Evolutionary conservation across 2,797 vertebrate genomes (phyloP), one percentile per base, ranked within the genome.

Genomic region (Coccyzus lansbergi): DNA sequence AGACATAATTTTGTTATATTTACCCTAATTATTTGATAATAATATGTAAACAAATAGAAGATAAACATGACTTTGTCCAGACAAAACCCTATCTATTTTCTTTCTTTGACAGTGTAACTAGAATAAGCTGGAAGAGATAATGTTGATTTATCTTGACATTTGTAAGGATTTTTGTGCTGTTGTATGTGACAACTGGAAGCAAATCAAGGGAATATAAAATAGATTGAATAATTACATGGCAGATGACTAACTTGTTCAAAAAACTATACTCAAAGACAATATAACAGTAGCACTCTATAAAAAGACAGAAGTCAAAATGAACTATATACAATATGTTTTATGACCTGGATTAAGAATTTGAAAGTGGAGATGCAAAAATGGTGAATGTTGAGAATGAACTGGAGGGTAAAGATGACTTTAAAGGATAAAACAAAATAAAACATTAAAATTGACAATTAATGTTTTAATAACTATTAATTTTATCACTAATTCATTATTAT

Each of bases 141-240:
- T 24, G 8, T 38, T 90, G 52, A 79, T 82, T 86, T 84, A 79
- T 79, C 67, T 70, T 91, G 20, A 60, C 31, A 44, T 79, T 91
- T 82, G 25, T 85, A 80, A 84, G 55, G 59, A 80, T 86, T 77
- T 95, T 90, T 82, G 21, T 67, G 44, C 21, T 88, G 51, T 76
- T 55, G 59, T 70, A 51, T 60, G 59, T 44, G 64, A 74, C 22
- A 56, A 10, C 63, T 52, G 46, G 19, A 80, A 72, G 68, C 72
- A 93, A 91, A 85, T 71, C 1, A 29, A 63, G 26, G 11, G 67
- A 74, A 52, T 63, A 59, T 25, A 14, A 86, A 76, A 34, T 82
- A 4, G 6, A 71, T 86, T 60, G 85, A 91, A 92, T 83, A 85
- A 79, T 56, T 80, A 29, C 8, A 25, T 53, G 3, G 14, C 85